Percentiles rank a stretch among this genome's conserved stretches.
Conservation (phyloP, 37 sponge, comb jelly and placozoan genomes). For the Bolinopsis microptera region DNA sequence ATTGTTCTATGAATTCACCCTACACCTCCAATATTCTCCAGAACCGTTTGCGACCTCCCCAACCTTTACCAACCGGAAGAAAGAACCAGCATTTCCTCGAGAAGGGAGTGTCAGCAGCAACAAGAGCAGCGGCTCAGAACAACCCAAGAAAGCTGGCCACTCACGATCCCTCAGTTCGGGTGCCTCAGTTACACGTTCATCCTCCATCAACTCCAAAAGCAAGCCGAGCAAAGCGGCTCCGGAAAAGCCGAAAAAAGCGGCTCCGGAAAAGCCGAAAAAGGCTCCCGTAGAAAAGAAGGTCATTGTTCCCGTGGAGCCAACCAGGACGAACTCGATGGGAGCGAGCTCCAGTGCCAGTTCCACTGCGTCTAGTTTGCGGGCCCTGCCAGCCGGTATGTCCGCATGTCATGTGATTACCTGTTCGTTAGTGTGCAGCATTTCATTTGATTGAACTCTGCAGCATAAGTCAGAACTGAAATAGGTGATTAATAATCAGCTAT, state of each 20-base stretch:
- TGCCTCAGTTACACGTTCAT: neutral
- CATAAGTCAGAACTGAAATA: too few relatives aligned
- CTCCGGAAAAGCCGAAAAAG: too few relatives aligned
- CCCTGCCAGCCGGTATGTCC: conserved; percentile 5
- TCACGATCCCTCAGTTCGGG: neutral
- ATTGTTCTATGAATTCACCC: too few relatives aligned
- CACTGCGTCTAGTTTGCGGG: neutral
- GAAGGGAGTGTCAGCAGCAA: neutral
- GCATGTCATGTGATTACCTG: too few relatives aligned
- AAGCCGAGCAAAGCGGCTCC: too few relatives aligned
- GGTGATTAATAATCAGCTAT: too few relatives aligned
- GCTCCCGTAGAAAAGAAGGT: neutral
- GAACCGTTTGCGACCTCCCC: conserved; percentile 12
- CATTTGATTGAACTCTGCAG: too few relatives aligned
- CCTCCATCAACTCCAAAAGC: too few relatives aligned
- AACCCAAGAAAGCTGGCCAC: neutral
- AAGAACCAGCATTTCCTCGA: neutral
- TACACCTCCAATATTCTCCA: neutral
- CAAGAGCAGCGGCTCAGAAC: neutral
- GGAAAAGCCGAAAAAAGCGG: too few relatives aligned
- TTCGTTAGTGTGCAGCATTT: too few relatives aligned
- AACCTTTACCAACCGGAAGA: conserved; percentile 5
- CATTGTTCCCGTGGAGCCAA: neutral
- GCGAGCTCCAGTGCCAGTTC: conserved; percentile 19
- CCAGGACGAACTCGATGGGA: neutral